phyloP scores from a whole-genome alignment of 1,140 invertebrate species.

The Chrysomallon squamiferum region DNA sequence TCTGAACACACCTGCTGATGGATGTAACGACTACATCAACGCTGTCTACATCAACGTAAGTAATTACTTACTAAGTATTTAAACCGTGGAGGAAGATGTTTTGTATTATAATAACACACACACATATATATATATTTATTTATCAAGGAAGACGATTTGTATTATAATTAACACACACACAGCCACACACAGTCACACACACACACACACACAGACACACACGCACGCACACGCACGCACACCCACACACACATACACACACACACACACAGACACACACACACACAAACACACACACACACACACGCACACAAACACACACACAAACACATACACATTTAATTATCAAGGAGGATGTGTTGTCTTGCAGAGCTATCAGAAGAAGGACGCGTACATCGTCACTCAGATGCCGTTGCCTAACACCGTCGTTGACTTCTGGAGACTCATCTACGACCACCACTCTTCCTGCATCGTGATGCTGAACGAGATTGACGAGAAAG shows the following conservation, averaged over 20 bases:
- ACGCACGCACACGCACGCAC: slow-evolving; percentile 6
- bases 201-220: not conserved
- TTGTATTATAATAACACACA: not conserved
- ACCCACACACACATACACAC: slow-evolving; percentile 1
- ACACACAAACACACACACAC: slow-evolving; percentile 17
- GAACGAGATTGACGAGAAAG: slow-evolving; percentile 45
- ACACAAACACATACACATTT: slow-evolving; percentile 4
- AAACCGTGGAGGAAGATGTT: not conserved
- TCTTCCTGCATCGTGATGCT: slow-evolving; percentile 53
- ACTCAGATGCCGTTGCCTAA: slow-evolving; percentile 61
- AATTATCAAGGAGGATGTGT: too few species aligned
- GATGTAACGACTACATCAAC: slow-evolving; percentile 62
- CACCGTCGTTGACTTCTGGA: slow-evolving; percentile 60
- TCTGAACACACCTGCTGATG: slow-evolving; percentile 49
- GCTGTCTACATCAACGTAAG: slow-evolving; percentile 62
- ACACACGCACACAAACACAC: slow-evolving; percentile 3
- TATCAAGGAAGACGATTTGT: not conserved
- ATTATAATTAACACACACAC: not conserved
- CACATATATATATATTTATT: too few species aligned
- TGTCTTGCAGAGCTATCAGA: slow-evolving; percentile 54
- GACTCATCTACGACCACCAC: slow-evolving; percentile 58
- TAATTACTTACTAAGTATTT: slow-evolving; percentile 20
- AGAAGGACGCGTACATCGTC: slow-evolving; percentile 52
- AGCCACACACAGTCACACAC: not conserved
- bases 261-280: not conserved